A percentile compares a stretch with the other conserved stretches of the same genome.
Conservation (phyloP, 2,797 vertebrate species). For the Apodemus agrarius region DNA sequence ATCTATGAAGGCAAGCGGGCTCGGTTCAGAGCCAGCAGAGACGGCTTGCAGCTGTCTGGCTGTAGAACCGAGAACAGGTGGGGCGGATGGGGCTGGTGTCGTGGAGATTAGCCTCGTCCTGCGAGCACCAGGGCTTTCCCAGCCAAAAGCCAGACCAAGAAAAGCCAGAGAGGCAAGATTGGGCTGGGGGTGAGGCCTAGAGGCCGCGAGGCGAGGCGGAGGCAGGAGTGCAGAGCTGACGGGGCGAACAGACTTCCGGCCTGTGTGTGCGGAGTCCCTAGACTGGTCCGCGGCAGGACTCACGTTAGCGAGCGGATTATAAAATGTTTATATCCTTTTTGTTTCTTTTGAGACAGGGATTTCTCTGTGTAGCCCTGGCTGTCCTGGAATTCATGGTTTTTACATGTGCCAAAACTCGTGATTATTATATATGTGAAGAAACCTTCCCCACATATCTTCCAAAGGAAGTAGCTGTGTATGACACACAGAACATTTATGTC, state of each 20-base stretch:
- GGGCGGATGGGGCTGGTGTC: rapidly evolving
- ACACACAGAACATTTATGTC: no score
- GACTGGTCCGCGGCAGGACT: background rate
- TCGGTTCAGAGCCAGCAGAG: background rate
- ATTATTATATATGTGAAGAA: background rate
- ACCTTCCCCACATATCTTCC: background rate
- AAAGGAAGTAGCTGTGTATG: background rate
- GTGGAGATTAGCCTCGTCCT: background rate
- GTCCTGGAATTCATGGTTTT: background rate
- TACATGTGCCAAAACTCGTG: background rate
- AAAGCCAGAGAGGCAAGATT: background rate
- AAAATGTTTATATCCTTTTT: background rate
- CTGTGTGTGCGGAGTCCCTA: background rate
- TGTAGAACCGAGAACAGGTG: background rate
- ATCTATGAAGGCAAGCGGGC: background rate
- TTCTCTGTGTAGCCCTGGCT: background rate
- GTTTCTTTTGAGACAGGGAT: background rate
- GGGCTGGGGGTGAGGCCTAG: background rate
- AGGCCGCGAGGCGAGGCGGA: background rate
- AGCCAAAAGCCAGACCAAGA: background rate
- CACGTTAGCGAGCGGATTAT: background rate
- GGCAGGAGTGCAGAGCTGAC: background rate
- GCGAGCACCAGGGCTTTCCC: background rate
- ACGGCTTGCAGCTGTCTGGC: background rate
- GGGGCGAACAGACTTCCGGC: rapidly evolving